A percentile compares a stretch with the other conserved stretches of the same genome.
phyloP scores from a whole-genome alignment of 2,113 vertebrate genomes.

The Grammomys surdaster region DNA sequence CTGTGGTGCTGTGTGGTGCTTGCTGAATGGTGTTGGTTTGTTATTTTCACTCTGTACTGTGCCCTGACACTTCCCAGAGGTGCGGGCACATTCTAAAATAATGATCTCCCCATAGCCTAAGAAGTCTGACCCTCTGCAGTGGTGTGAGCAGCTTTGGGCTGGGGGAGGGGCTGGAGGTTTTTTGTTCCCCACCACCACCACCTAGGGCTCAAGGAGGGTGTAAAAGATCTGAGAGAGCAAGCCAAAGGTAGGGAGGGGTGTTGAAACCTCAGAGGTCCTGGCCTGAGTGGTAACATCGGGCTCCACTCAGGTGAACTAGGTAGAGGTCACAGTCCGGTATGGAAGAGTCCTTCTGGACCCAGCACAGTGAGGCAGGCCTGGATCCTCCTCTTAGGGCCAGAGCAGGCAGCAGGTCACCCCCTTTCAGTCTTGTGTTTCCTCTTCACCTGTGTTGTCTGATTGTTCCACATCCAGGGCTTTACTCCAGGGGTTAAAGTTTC shows the following conservation, averaged over 20 bases:
- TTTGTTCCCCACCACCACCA: fast-evolving
- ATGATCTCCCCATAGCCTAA: neutral
- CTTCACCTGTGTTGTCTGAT: neutral
- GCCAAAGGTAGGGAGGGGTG: neutral
- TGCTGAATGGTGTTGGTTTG: constrained; percentile 57
- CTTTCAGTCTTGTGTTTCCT: neutral
- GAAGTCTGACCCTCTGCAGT: constrained; percentile 43
- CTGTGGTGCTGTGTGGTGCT: constrained; percentile 35
- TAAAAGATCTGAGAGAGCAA: neutral
- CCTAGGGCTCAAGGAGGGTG: neutral
- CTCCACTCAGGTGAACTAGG: neutral
- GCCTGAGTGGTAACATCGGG: neutral
- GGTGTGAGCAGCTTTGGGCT: neutral
- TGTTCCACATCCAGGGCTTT: neutral
- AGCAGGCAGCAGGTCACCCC: neutral
- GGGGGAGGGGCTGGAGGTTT: neutral
- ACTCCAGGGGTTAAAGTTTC: neutral
- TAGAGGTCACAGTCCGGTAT: neutral
- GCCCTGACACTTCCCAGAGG: constrained; percentile 24
- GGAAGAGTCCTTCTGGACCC: neutral
- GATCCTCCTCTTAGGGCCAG: neutral
- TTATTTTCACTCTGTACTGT: constrained; percentile 64
- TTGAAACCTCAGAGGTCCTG: neutral
- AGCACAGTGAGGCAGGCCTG: neutral
- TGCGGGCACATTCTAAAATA: constrained; percentile 67